phyloP scores from a whole-genome alignment of 2,888 invertebrate species.

The Hyposoter dolosus region DNA sequence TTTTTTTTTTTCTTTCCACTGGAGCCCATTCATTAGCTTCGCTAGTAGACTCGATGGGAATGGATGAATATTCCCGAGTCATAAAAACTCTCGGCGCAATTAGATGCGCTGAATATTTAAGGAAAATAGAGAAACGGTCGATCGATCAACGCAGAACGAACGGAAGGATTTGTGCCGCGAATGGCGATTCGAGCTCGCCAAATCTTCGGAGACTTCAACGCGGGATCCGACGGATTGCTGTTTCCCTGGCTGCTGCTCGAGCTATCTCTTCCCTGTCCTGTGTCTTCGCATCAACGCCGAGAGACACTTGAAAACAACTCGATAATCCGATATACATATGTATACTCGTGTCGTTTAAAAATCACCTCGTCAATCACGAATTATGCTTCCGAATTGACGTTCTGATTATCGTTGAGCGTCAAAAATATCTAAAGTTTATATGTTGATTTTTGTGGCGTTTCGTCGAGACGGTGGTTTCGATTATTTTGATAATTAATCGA shows the following conservation, averaged over 20 bases:
- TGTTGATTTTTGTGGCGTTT: neutral
- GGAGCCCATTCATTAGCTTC: slow-evolving; percentile 42
- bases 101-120: neutral
- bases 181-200: slow-evolving; percentile 26
- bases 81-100: neutral
- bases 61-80: neutral
- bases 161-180: neutral
- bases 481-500: neutral
- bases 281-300: slow-evolving; percentile 1
- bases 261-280: slow-evolving; percentile 29
- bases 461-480: neutral
- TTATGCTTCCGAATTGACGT: neutral
- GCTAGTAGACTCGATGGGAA: neutral
- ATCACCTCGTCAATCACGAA: slow-evolving; percentile 3
- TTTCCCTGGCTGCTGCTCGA: slow-evolving; percentile 17
- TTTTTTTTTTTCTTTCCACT: slow-evolving; percentile 49
- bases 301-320: slow-evolving; percentile 21
- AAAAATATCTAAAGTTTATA: neutral
- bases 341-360: slow-evolving; percentile 10
- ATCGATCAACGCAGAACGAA: neutral
- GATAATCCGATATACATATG: slow-evolving; percentile 22
- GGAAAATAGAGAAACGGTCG: neutral
- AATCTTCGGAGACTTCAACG: slow-evolving; percentile 80
- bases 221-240: slow-evolving; percentile 80
- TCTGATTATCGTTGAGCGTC: neutral